Evolutionary conservation across 2,888 invertebrate genomes (phyloP).

Genomic region (Torymus auratus): DNA sequence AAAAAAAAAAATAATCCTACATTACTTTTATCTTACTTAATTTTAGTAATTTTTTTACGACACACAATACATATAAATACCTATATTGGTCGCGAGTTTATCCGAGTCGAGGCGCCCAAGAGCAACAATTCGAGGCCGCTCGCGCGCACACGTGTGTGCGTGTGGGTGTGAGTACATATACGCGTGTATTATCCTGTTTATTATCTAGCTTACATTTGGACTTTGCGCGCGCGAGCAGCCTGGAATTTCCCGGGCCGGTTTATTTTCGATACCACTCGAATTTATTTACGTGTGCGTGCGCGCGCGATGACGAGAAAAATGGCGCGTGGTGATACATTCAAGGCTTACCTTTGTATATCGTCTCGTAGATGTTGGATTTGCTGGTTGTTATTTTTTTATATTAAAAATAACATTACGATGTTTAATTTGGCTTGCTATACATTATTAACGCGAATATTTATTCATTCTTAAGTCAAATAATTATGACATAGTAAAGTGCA

Average conservation of each 20-base stretch:
- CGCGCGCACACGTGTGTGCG: background rate
- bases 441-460: too few relatives aligned
- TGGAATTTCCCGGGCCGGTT: conserved; percentile 53
- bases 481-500: too few relatives aligned
- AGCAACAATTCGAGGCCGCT: conserved; percentile 11
- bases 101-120: conserved; percentile 53
- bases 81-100: conserved; percentile 47
- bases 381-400: background rate
- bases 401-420: too few relatives aligned
- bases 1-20: too few relatives aligned
- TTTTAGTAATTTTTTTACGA: too few relatives aligned
- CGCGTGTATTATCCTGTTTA: conserved; percentile 27
- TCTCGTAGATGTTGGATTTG: background rate
- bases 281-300: background rate
- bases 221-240: conserved; percentile 45
- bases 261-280: conserved; percentile 61
- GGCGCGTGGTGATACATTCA: background rate
- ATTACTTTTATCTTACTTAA: too few relatives aligned
- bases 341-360: background rate
- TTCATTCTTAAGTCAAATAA: too few relatives aligned
- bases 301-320: background rate
- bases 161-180: conserved; percentile 4
- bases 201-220: conserved; percentile 21
- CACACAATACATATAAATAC: background rate
- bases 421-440: too few relatives aligned